Percentiles rank a stretch among this genome's conserved stretches.
phyloP scores from a whole-genome alignment of 2,113 vertebrate genomes.

The Marmota monax region DNA sequence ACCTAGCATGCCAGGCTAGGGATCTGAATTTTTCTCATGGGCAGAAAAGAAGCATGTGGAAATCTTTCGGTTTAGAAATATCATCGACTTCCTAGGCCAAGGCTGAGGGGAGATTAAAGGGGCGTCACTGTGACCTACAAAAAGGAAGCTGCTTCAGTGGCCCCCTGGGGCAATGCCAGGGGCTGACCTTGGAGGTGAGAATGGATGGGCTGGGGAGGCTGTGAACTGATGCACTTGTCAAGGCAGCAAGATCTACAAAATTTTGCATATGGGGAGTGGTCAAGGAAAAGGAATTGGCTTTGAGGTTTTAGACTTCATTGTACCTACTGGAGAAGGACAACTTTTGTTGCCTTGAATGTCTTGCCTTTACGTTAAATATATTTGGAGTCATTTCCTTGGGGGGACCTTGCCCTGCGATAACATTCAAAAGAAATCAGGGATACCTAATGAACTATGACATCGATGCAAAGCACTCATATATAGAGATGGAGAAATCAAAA shows the following conservation, averaged over 20 bases:
- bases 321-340: neutral
- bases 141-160: no score
- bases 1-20: neutral
- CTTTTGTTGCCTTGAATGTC: neutral
- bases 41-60: neutral
- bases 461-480: neutral
- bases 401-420: neutral
- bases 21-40: neutral
- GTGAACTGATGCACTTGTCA: neutral
- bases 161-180: neutral
- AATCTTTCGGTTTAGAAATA: neutral
- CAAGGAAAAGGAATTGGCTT: neutral
- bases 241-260: neutral
- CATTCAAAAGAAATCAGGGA: neutral
- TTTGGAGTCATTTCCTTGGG: neutral
- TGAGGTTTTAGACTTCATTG: neutral
- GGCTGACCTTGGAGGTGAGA: neutral
- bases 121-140: neutral
- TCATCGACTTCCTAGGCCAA: neutral
- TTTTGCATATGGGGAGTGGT: neutral
- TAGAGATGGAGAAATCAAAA: neutral
- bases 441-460: neutral
- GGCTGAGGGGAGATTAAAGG: neutral
- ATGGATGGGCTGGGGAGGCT: neutral
- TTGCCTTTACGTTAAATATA: constrained; percentile 25